Evolutionary conservation across 2,113 vertebrate genomes (phyloP).

Genomic region (Acanthochromis polyacanthus): DNA sequence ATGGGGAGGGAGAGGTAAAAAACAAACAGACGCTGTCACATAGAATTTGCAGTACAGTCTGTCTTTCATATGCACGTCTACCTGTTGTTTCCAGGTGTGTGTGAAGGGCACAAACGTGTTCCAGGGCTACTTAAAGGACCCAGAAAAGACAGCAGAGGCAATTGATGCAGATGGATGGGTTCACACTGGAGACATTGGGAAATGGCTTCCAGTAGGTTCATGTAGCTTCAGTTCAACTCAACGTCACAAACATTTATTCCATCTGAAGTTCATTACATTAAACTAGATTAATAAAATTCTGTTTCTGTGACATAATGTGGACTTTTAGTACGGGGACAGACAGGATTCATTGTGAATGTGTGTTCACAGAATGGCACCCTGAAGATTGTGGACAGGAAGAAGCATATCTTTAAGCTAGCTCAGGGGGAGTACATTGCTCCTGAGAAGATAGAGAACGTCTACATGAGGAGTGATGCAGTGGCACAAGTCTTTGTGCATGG

Average conservation of each 20-base stretch:
- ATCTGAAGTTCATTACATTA: background rate
- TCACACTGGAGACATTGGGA: slow-evolving; percentile 95
- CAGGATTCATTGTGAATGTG: background rate
- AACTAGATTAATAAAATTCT: background rate
- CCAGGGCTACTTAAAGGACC: slow-evolving; percentile 93
- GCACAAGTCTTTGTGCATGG: slow-evolving; percentile 94
- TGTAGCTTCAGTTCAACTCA: background rate
- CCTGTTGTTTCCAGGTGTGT: slow-evolving; percentile 86
- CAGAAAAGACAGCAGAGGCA: slow-evolving; percentile 90
- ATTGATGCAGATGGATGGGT: slow-evolving; percentile 94
- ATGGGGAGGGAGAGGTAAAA: slow-evolving; percentile 94
- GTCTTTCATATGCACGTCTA: background rate
- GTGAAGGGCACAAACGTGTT: slow-evolving; percentile 94
- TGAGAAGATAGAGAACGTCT: slow-evolving; percentile 97
- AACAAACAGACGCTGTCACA: background rate
- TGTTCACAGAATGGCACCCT: slow-evolving; percentile 92
- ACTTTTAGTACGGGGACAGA: too few relatives aligned
- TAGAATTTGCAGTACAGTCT: background rate
- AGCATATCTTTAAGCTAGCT: slow-evolving; percentile 97
- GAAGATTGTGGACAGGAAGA: slow-evolving; percentile 98
- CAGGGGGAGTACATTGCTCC: slow-evolving; percentile 99
- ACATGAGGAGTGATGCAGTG: slow-evolving; percentile 89
- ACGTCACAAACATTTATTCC: background rate
- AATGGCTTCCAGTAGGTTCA: slow-evolving; percentile 93
- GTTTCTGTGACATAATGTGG: too few relatives aligned